Evolutionary conservation across 2,797 vertebrate genomes (phyloP), one percentile per base, ranked within the genome.

Genomic region (Paramormyrops hopkinsi): DNA sequence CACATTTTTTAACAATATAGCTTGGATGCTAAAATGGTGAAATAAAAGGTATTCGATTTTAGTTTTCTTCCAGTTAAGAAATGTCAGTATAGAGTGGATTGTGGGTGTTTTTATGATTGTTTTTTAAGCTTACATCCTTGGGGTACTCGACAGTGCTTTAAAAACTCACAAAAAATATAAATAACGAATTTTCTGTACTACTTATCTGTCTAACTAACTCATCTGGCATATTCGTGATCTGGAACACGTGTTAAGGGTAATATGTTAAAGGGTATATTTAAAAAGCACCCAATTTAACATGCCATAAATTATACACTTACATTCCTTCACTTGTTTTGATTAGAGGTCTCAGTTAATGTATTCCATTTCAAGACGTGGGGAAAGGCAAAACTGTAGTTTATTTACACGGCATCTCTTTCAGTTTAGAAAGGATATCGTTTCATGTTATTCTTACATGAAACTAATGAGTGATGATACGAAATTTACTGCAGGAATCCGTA

Each of bases 321-420:
- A 90, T 91, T 92, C 91, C 88, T 92, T 92, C 90, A 91, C 92
- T 92, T 92, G 92, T 91, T 94, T 93, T 93, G 93, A 95, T 95
- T 93, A 93, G 92, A 84, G n/a, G 83, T 88, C 82, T 87, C 54
- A 88, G 92, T 91, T 86, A 92, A 93, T 90, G 87, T 44, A 84
- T 91, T 90, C 46, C 65, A 90, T 90, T 93, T 91, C 92, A 91
- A 91, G 90, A 9, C 6, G 91, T 90, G 90, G 91, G 65, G 90
- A 91, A 92, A 91, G 92, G 79, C 88, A 88, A 54, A 90, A 91
- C 79, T 53, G 41, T 89, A 83, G 89, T 88, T 51, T 91, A 89
- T 56, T 89, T 92, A 92, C 92, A 91, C 25, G 25, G 87, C 92
- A 84, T 91, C 89, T 25, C 90, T 89, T 87, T 84, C 85, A 89